phyloP scores from a whole-genome alignment of 2,888 invertebrate genomes.

The Marronus borbonicus region DNA sequence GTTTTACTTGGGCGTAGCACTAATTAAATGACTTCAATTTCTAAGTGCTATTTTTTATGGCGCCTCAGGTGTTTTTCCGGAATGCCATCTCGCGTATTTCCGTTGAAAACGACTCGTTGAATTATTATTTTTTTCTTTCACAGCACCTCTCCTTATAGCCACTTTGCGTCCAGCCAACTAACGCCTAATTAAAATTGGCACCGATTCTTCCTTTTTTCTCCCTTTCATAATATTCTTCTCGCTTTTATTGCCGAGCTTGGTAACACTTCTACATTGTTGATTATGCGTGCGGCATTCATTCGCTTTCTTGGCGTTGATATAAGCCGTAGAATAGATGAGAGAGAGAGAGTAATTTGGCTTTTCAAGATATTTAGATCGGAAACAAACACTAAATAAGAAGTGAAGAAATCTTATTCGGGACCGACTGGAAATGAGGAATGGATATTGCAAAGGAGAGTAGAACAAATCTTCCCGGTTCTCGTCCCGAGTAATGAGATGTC shows the following conservation, averaged over 20 bases:
- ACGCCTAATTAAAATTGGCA: constrained; percentile 40
- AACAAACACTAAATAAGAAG: constrained; percentile 37
- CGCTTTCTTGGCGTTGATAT: not conserved
- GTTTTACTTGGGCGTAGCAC: constrained; percentile 48
- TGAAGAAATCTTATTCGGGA: constrained; percentile 19
- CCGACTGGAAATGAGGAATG: not conserved
- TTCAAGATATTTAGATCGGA: constrained; percentile 30
- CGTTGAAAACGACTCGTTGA: constrained; percentile 5
- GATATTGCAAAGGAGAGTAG: too few species aligned
- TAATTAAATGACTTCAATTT: constrained; percentile 59
- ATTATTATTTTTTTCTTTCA: constrained; percentile 24
- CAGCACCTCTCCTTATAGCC: constrained; percentile 7
- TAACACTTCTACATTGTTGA: constrained; percentile 30
- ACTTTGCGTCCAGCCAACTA: constrained; percentile 29
- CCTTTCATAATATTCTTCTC: not conserved
- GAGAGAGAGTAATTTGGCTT: not conserved
- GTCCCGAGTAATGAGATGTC: too few species aligned
- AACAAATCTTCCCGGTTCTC: too few species aligned
- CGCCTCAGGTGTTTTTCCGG: constrained; percentile 34
- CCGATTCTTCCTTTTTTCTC: not conserved
- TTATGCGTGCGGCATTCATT: constrained; percentile 13
- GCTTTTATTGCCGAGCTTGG: not conserved
- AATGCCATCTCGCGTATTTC: constrained; percentile 12
- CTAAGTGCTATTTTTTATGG: constrained; percentile 53
- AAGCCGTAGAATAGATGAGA: not conserved